A percentile compares a stretch with the other conserved stretches of the same genome.
These are phyloP conservation scores for Drosophila murphyi DNA, from an alignment of 1,140 invertebrate species.

Conservation along the genomic window DNA sequence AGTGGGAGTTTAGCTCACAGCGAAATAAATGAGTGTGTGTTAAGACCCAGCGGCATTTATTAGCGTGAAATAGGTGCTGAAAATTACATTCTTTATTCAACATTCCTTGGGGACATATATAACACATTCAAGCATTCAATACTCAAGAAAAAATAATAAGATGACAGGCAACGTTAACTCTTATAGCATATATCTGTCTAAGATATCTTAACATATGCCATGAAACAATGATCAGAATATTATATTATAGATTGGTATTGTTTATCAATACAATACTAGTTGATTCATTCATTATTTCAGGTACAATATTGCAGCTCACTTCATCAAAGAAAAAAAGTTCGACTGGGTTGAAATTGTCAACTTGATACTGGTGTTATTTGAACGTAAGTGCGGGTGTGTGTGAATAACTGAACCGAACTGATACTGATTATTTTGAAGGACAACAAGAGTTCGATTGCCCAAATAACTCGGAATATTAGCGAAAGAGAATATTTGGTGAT, in stretches of 20 bases:
- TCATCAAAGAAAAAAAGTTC: conserved; percentile 2
- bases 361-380: conserved; percentile 35
- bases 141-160: not conserved
- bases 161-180: no score
- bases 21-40: conserved; percentile 11
- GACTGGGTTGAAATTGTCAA: conserved; percentile 35
- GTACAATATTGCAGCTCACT: no score
- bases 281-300: no score
- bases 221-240: no score
- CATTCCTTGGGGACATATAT: not conserved
- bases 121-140: not conserved
- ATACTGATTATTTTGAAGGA: conserved; percentile 81
- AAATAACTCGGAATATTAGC: conserved; percentile 39
- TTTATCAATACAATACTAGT: no score
- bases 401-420: conserved; percentile 68
- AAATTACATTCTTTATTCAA: not conserved
- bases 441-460: conserved; percentile 55
- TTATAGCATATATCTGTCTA: no score
- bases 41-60: conserved; percentile 6
- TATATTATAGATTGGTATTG: no score
- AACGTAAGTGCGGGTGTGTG: conserved; percentile 18
- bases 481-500: conserved; percentile 37
- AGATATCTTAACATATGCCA: no score
- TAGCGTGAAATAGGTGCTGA: conserved; percentile 6
- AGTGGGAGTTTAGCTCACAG: conserved; percentile 67